phyloP scores from a whole-genome alignment of 92 coral and sea anemone genomes.

The Heteractis magnifica region DNA sequence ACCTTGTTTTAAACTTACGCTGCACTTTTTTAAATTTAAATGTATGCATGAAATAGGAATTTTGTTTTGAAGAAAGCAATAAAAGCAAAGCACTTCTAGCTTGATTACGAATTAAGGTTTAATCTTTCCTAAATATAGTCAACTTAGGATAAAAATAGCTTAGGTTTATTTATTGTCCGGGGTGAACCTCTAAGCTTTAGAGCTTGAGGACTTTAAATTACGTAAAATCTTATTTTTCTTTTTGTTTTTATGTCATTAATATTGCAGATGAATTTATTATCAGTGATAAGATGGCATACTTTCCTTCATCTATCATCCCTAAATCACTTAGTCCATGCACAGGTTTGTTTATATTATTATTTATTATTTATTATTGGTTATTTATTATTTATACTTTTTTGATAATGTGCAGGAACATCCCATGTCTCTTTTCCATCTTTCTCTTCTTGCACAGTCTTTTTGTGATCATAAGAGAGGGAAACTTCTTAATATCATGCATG shows the following conservation, averaged over 20 bases:
- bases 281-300: background rate
- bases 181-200: background rate
- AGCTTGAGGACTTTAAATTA: background rate
- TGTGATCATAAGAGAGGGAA: too few species aligned
- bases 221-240: background rate
- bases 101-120: background rate
- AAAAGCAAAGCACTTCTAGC: background rate
- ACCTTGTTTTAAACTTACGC: background rate
- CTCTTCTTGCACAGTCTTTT: too few species aligned
- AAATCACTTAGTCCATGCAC: background rate
- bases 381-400: background rate
- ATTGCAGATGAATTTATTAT: background rate
- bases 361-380: background rate
- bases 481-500: too few species aligned
- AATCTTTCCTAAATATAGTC: background rate
- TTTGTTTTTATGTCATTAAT: background rate
- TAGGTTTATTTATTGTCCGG: background rate
- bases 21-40: background rate
- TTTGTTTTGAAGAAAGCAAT: background rate
- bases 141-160: constrained; percentile 1
- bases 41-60: background rate
- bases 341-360: background rate
- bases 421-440: too few species aligned
- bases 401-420: too few species aligned
- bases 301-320: background rate